These are phyloP conservation scores for Drosophila simulans DNA, from an alignment of 1,140 invertebrate species.

Conservation along the genomic window DNA sequence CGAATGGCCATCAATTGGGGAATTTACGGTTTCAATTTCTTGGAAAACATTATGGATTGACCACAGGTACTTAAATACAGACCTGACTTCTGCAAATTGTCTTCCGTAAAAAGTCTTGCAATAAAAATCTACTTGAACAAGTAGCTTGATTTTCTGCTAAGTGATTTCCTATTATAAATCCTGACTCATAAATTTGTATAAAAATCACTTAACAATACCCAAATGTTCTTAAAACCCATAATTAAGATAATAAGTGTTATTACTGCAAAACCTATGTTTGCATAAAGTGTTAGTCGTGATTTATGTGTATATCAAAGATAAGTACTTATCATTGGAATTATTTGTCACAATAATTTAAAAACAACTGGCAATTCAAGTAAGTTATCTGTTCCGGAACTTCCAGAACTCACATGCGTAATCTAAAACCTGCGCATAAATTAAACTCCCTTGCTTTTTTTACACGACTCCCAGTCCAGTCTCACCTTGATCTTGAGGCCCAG, in stretches of 20 bases:
- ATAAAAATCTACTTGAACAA: neutral
- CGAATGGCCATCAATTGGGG: conserved; percentile 21
- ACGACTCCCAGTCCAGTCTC: conserved; percentile 1
- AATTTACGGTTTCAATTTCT: neutral
- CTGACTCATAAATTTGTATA: too few relatives aligned
- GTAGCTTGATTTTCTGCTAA: too few relatives aligned
- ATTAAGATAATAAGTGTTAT: neutral
- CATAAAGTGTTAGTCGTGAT: neutral
- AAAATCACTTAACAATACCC: neutral
- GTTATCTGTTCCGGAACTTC: conserved; percentile 7
- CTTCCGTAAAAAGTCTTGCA: too few relatives aligned
- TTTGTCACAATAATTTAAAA: neutral
- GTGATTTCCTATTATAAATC: too few relatives aligned
- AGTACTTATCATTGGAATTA: neutral
- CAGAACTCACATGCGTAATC: conserved; percentile 2
- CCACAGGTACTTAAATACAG: conserved; percentile 2
- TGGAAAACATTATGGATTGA: conserved; percentile 16
- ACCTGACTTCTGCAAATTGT: conserved; percentile 4
- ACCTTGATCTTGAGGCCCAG: conserved; percentile 55
- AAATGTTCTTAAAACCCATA: too few relatives aligned
- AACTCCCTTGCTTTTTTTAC: neutral
- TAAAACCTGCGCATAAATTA: neutral
- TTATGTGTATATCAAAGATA: neutral
- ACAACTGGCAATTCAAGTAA: too few relatives aligned
- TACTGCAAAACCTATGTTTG: neutral